Evolutionary conservation across 2,888 invertebrate species (phyloP).

Genomic region (Aproaerema taeniolella): DNA sequence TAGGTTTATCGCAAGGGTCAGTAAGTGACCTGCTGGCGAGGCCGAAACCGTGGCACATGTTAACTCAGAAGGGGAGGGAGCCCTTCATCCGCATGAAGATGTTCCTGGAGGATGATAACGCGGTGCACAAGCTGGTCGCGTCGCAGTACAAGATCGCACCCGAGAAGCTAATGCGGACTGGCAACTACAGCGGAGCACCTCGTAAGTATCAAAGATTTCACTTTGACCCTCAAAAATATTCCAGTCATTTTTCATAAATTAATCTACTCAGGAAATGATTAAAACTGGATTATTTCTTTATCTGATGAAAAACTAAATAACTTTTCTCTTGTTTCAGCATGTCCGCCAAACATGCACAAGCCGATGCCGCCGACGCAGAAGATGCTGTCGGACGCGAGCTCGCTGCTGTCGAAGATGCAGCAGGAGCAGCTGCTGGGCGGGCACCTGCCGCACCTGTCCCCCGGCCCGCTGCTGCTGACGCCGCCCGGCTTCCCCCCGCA

Average conservation of each 20-base stretch:
- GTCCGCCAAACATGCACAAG: conserved; percentile 81
- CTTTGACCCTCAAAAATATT: not conserved
- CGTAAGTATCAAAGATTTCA: conserved; percentile 77
- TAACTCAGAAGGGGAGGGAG: conserved; percentile 97
- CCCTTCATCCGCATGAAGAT: conserved; percentile 99
- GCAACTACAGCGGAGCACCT: conserved; percentile 91
- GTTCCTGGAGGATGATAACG: conserved; percentile 97
- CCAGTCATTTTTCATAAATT: no score
- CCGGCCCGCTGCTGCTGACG: conserved; percentile 82
- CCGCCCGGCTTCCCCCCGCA: conserved; percentile 87
- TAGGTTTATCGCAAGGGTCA: conserved; percentile 97
- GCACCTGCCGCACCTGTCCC: conserved; percentile 73
- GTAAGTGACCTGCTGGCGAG: conserved; percentile 97
- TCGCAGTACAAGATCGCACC: conserved; percentile 99
- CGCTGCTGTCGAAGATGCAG: conserved; percentile 82
- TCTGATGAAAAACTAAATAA: no score
- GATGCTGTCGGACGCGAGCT: conserved; percentile 84
- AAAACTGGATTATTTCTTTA: no score
- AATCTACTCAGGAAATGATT: no score
- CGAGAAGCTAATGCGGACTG: conserved; percentile 97
- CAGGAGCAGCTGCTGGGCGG: conserved; percentile 80
- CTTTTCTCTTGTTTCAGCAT: conserved; percentile 66
- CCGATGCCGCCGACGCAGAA: conserved; percentile 89
- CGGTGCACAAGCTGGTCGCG: conserved; percentile 95
- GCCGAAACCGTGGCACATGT: conserved; percentile 99